A percentile compares a stretch with the other conserved stretches of the same genome.
These are phyloP conservation scores for Drosophila busckii DNA, from an alignment of 1,140 invertebrate genomes.

Conservation along the genomic window DNA sequence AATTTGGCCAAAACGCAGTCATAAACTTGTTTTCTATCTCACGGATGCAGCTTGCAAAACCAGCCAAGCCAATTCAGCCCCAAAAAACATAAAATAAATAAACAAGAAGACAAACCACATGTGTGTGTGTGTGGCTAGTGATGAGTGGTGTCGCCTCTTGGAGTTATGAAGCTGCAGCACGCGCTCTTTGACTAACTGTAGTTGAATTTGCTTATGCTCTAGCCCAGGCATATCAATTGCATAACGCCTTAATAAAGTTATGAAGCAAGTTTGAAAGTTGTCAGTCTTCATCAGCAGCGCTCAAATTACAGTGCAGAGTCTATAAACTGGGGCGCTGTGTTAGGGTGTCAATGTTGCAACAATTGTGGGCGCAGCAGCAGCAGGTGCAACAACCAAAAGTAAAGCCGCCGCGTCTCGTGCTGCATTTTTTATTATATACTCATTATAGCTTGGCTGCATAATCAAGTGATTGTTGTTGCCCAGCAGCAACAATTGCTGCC, in stretches of 20 bases:
- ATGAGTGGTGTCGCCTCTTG: too few species aligned
- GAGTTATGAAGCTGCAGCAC: too few species aligned
- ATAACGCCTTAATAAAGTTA: too few species aligned
- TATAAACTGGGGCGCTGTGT: conserved; percentile 54
- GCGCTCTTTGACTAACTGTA: too few species aligned
- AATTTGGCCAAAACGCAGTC: conserved; percentile 39
- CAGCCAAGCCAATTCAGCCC: conserved; percentile 31
- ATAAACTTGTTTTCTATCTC: conserved; percentile 69
- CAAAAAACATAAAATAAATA: not conserved
- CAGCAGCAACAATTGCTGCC: conserved; percentile 3
- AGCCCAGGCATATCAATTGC: too few species aligned
- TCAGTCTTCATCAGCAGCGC: conserved; percentile 21
- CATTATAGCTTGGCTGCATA: not conserved
- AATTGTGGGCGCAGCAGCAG: conserved; percentile 27
- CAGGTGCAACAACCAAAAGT: conserved; percentile 25
- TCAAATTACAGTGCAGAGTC: conserved; percentile 23
- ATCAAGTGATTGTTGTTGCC: not conserved
- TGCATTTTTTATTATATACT: conserved; percentile 20
- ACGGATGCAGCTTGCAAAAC: conserved; percentile 72
- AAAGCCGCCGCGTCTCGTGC: conserved; percentile 16
- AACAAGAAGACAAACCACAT: not conserved
- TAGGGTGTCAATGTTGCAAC: conserved; percentile 57
- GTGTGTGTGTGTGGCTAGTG: too few species aligned
- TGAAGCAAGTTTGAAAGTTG: conserved; percentile 21
- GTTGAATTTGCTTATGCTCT: too few species aligned